phyloP scores from a whole-genome alignment of 2,888 invertebrate genomes.

The Torymus aiolomorphi region DNA sequence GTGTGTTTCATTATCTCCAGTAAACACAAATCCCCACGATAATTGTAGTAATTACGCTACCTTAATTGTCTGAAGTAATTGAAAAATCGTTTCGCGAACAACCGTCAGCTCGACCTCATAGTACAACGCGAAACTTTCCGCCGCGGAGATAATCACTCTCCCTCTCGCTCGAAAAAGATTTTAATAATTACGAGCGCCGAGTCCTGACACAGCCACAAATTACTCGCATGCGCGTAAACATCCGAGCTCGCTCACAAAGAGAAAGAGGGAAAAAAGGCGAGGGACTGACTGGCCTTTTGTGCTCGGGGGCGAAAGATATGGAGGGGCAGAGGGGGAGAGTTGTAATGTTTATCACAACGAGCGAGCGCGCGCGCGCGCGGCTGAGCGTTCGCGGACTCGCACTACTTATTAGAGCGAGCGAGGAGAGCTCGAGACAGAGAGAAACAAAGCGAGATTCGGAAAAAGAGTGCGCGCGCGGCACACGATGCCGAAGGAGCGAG shows the following conservation, averaged over 20 bases:
- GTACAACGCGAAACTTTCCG: no score
- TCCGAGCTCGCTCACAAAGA: background rate
- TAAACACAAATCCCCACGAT: no score
- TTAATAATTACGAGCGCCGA: no score
- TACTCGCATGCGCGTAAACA: no score
- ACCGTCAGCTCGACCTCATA: no score
- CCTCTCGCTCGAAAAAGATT: no score
- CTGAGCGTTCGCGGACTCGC: conserved; percentile 46
- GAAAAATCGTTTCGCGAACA: no score
- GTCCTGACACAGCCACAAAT: no score
- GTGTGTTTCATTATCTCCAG: no score
- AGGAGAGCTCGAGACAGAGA: conserved; percentile 12
- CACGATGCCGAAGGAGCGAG: conserved; percentile 28
- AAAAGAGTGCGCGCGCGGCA: conserved; percentile 30
- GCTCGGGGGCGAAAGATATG: background rate
- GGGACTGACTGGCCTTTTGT: conserved; percentile 9
- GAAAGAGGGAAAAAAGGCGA: background rate
- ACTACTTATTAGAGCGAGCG: conserved; percentile 48
- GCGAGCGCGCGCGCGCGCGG: background rate
- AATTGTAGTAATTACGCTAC: no score
- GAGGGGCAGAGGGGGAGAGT: background rate
- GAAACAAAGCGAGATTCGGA: conserved; percentile 37
- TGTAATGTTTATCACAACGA: conserved; percentile 39
- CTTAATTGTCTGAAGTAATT: no score
- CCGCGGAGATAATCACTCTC: no score